Evolutionary conservation across 2,888 invertebrate species (phyloP).

Genomic region (Ceraclea dissimilis): DNA sequence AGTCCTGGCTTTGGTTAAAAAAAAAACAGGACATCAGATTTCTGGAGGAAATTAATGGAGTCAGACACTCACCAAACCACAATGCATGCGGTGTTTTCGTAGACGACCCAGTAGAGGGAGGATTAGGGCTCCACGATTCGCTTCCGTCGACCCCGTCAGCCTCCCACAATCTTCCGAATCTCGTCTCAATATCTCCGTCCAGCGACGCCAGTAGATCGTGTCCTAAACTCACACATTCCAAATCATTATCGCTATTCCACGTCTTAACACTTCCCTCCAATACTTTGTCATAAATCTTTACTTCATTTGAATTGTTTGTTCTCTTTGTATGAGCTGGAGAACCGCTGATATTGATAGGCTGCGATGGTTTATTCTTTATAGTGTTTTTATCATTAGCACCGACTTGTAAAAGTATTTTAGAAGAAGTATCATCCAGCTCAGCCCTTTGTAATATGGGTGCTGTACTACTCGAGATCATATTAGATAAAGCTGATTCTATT

Average conservation of each 20-base stretch:
- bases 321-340: slow-evolving; percentile 9
- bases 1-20: no score
- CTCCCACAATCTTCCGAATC: slow-evolving; percentile 43
- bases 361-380: slow-evolving; percentile 13
- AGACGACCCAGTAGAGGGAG: slow-evolving; percentile 28
- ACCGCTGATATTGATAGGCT: slow-evolving; percentile 20
- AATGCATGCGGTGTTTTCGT: slow-evolving; percentile 37
- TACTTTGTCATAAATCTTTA: slow-evolving; percentile 46
- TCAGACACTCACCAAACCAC: slow-evolving; percentile 46
- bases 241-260: slow-evolving; percentile 53
- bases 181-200: slow-evolving; percentile 38
- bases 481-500: slow-evolving; percentile 31
- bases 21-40: no score
- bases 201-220: slow-evolving; percentile 51
- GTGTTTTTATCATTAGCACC: slow-evolving; percentile 1
- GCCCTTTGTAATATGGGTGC: slow-evolving; percentile 31
- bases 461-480: slow-evolving; percentile 29
- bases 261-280: slow-evolving; percentile 50
- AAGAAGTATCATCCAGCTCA: slow-evolving; percentile 26
- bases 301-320: slow-evolving; percentile 29
- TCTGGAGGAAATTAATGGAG: no score
- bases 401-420: slow-evolving; percentile 13
- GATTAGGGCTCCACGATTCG: slow-evolving; percentile 35
- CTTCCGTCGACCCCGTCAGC: slow-evolving; percentile 36
- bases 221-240: slow-evolving; percentile 54